Base-by-base conservation (phyloP, 2,113 vertebrate species). In the human region DNA sequence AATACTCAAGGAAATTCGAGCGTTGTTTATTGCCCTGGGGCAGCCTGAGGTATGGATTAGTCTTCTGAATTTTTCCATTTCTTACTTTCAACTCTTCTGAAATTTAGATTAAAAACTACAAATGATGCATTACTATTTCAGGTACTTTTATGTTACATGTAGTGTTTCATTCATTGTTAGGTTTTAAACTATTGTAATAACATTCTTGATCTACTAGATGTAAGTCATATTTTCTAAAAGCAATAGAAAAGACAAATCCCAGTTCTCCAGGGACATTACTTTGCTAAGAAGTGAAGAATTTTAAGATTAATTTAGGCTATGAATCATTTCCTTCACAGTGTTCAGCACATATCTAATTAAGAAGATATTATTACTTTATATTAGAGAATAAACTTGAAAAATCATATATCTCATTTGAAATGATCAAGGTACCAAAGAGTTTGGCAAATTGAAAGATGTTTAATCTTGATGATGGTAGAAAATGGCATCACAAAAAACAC, bases 1-100 rank as follows among this genome's bases (percentile, higher is more conserved):
- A 13, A 99, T 99, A 76, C 99, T 99, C 90, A 99, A 99, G 98
- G 99, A 99, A 98, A 99, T 99, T 61, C 99, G 99, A 78, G 99
- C 99, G 94, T 99, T 99, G 70, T 99, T 99, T 98, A 96, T 99
- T 32, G 99, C 99, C 48, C 99, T 99, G 89, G 99, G 99, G 89
- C 99, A 99, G 95, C 98, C 99, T 38, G 99, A 99, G 99, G 99
- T 99, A 99, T 59, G 98, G 32, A 89, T 87, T 92, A 75, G 13
- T 40, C 97, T 93, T 97, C 38, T 83, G n/a, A 81, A 95, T 40
- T 92, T 94, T 90, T 50, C 48, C 30, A 16, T 57, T 50, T 12
- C 7, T 73, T 57, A 89, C 68, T 93, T 97, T 78, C 45, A 76
- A 18, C 61, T 35, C 6, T 88, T 94, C 85, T 50, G 35, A 83